Evolutionary conservation across 2,888 invertebrate genomes (phyloP).

Genomic region (Hartigia nigra): DNA sequence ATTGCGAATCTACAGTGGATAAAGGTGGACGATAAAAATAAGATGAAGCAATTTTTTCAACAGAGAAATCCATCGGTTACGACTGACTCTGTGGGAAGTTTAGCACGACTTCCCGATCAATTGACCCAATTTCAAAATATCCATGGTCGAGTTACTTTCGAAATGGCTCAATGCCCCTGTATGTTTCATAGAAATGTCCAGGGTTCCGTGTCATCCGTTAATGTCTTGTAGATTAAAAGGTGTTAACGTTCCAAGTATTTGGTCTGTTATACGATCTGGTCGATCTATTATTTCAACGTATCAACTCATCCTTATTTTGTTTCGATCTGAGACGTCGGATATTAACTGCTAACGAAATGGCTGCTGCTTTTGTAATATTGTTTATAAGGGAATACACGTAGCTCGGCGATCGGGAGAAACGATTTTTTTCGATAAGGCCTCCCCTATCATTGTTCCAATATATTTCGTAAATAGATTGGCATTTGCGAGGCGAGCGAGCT

Average conservation of each 20-base stretch:
- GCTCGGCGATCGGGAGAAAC: neutral
- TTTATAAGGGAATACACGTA: neutral
- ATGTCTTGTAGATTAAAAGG: neutral
- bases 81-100: neutral
- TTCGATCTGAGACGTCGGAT: neutral
- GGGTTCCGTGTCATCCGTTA: neutral
- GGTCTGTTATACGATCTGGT: neutral
- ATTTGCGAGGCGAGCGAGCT: slow-evolving; percentile 57
- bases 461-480: slow-evolving; percentile 61
- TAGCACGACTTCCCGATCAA: neutral
- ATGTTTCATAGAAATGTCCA: neutral
- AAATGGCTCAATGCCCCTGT: neutral
- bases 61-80: neutral
- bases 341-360: neutral
- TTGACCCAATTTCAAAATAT: neutral
- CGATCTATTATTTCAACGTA: neutral
- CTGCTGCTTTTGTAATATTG: neutral
- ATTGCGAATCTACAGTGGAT: neutral
- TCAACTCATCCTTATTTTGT: neutral
- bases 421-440: neutral
- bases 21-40: neutral
- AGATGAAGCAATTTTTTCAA: neutral
- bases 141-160: neutral
- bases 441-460: slow-evolving; percentile 52
- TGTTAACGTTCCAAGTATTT: neutral